Conservation (phyloP, 2,888 invertebrate genomes). For the Erebia ligea region DNA sequence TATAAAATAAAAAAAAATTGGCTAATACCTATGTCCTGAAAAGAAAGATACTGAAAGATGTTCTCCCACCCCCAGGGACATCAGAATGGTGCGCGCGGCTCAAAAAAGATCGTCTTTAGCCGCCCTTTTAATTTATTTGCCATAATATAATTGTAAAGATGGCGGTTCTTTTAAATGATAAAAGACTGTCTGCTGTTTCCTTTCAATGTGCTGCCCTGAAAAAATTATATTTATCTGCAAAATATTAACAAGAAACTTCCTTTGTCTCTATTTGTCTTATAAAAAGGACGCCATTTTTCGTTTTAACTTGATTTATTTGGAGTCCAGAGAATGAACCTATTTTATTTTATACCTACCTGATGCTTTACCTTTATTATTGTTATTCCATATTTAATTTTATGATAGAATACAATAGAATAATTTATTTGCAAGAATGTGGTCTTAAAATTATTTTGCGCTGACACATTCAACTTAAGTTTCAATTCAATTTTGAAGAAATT, state of each 20-base stretch:
- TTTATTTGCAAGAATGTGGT: too few relatives aligned
- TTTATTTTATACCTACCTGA: not conserved
- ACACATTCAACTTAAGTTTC: too few relatives aligned
- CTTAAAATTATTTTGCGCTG: too few relatives aligned
- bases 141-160: conserved; percentile 14
- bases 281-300: not conserved
- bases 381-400: not conserved
- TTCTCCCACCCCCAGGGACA: not conserved
- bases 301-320: not conserved
- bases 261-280: conserved; percentile 10
- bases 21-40: not conserved
- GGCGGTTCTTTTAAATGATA: conserved; percentile 3
- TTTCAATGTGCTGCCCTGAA: conserved; percentile 1
- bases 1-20: too few relatives aligned
- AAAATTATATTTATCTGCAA: not conserved
- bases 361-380: not conserved
- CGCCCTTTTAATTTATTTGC: conserved; percentile 10
- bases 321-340: too few relatives aligned
- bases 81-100: not conserved
- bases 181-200: conserved; percentile 11
- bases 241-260: conserved; percentile 2
- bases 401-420: not conserved
- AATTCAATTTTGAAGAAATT: too few relatives aligned
- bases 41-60: not conserved
- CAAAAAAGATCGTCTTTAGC: conserved; percentile 6